These are phyloP conservation scores for Hyposoter didymator DNA, from an alignment of 2,888 invertebrate species.

Conservation along the genomic window DNA sequence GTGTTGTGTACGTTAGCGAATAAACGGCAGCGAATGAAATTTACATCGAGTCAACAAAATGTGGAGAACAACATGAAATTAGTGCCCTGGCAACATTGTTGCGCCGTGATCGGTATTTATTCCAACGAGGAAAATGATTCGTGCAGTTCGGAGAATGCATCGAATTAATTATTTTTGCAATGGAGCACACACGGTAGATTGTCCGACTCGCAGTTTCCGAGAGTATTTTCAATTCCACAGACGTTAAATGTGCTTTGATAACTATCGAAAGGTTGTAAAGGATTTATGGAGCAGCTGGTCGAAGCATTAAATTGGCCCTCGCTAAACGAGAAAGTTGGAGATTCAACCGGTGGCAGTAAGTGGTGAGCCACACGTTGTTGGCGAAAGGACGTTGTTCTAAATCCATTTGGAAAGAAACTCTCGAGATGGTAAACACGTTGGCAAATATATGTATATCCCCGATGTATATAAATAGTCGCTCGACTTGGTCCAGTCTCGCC, in stretches of 20 bases:
- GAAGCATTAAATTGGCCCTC: constrained; percentile 38
- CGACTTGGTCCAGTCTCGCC: constrained; percentile 23
- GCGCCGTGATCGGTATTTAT: too few relatives aligned
- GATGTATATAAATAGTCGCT: constrained; percentile 3
- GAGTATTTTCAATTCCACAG: background rate
- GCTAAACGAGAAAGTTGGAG: constrained; percentile 40
- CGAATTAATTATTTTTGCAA: too few relatives aligned
- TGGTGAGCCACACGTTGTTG: constrained; percentile 53
- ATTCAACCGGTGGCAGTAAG: constrained; percentile 62
- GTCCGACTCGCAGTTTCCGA: background rate
- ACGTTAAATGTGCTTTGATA: background rate
- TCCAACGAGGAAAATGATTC: too few relatives aligned
- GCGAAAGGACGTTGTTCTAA: constrained; percentile 61
- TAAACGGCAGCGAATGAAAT: too few relatives aligned
- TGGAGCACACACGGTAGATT: too few relatives aligned
- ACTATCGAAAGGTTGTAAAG: background rate
- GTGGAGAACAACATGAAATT: too few relatives aligned
- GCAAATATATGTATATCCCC: constrained; percentile 16
- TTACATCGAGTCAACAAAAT: too few relatives aligned
- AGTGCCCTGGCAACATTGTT: too few relatives aligned
- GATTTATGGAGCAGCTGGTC: constrained; percentile 28
- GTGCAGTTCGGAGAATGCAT: too few relatives aligned
- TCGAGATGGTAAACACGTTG: constrained; percentile 60
- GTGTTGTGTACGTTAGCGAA: too few relatives aligned
- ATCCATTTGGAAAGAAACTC: constrained; percentile 61